phyloP scores from a whole-genome alignment of 2,888 invertebrate species.

The Sesia apiformis region DNA sequence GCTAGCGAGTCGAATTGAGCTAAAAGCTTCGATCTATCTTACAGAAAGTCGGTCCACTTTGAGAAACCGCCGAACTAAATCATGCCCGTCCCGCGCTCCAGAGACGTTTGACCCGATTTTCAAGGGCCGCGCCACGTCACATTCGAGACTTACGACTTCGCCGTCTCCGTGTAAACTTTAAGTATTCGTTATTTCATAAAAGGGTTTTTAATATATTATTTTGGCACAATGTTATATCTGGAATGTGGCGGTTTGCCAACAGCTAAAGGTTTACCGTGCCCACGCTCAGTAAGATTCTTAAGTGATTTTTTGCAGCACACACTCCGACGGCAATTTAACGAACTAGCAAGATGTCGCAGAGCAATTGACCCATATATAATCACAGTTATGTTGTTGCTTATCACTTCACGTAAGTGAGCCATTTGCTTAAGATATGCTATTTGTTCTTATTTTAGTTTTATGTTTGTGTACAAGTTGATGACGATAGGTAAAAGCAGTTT shows the following conservation, averaged over 20 bases:
- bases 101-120: conserved; percentile 52
- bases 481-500: conserved; percentile 15
- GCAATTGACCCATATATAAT: conserved; percentile 56
- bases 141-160: conserved; percentile 16
- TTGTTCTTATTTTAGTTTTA: conserved; percentile 21
- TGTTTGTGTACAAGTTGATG: conserved; percentile 18
- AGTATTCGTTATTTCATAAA: conserved; percentile 46
- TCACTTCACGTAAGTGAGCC: conserved; percentile 32
- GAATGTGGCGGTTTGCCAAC: conserved; percentile 53
- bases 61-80: conserved; percentile 56
- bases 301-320: conserved; percentile 61
- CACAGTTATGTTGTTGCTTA: conserved; percentile 53
- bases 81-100: conserved; percentile 35
- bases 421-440: conserved; percentile 30
- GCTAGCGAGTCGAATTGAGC: conserved; percentile 48
- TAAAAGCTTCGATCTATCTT: conserved; percentile 69
- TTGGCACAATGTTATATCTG: conserved; percentile 55
- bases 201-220: conserved; percentile 66
- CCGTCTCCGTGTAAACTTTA: conserved; percentile 34
- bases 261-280: conserved; percentile 60
- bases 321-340: conserved; percentile 51
- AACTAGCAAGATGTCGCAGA: conserved; percentile 60
- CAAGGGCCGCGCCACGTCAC: conserved; percentile 32
- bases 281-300: conserved; percentile 49
- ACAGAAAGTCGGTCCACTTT: conserved; percentile 54